Conservation (phyloP, 1,140 invertebrate genomes). For the Drosophila kurseongensis region DNA sequence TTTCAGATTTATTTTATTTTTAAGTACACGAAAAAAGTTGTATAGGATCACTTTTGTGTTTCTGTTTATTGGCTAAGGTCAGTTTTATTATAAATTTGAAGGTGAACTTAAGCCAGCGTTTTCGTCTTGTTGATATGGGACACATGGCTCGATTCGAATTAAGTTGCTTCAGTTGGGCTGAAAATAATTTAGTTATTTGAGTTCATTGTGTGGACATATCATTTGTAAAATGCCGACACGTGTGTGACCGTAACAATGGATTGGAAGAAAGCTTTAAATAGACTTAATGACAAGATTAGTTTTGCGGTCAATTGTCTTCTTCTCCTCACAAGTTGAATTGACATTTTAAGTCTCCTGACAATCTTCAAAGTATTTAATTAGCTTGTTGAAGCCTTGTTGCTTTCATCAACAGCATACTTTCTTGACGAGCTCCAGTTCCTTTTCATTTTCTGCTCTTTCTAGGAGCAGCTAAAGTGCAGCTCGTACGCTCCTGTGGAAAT, state of each 20-base stretch:
- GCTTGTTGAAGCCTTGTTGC: slow-evolving; percentile 45
- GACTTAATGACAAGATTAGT: no score
- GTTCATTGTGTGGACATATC: slow-evolving; percentile 1
- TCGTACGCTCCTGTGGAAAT: slow-evolving; percentile 52
- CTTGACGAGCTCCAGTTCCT: slow-evolving; percentile 34
- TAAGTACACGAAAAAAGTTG: no score
- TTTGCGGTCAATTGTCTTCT: no score
- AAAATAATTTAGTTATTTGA: slow-evolving; percentile 2
- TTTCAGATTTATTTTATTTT: no score
- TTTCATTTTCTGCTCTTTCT: slow-evolving; percentile 6
- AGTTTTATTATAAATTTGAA: slow-evolving; percentile 14
- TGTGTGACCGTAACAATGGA: not conserved
- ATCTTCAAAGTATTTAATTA: slow-evolving; percentile 56
- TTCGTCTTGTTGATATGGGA: not conserved
- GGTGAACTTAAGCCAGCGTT: not conserved
- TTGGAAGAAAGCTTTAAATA: not conserved
- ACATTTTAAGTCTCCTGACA: slow-evolving; percentile 16
- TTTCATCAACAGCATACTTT: slow-evolving; percentile 41
- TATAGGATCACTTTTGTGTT: not conserved
- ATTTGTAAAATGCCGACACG: not conserved
- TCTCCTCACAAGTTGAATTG: not conserved
- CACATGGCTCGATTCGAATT: not conserved
- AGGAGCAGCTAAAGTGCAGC: slow-evolving; percentile 59
- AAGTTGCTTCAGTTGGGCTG: slow-evolving; percentile 8
- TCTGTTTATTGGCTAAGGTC: slow-evolving; percentile 21